These are phyloP conservation scores for Phoxinus dragarum DNA, from an alignment of 2,797 vertebrate species.

Conservation along the genomic window DNA sequence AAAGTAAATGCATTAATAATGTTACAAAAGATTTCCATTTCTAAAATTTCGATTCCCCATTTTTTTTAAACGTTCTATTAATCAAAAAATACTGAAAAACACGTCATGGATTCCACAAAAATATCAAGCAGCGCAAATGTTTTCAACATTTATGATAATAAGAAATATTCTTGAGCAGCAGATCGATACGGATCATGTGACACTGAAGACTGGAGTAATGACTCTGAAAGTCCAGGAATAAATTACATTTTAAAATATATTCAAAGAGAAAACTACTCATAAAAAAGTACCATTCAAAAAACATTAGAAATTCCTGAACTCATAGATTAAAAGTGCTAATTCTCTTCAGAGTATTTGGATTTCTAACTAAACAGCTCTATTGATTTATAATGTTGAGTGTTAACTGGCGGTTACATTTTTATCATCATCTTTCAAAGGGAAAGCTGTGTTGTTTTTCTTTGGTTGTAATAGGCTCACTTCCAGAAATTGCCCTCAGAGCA, in stretches of 20 bases:
- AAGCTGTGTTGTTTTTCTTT: slow-evolving; percentile 53
- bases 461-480: slow-evolving; percentile 49
- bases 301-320: background rate
- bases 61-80: background rate
- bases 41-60: no score
- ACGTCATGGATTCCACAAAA: background rate
- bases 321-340: background rate
- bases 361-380: slow-evolving; percentile 13
- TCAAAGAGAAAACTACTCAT: background rate
- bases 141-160: no score
- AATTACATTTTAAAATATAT: background rate
- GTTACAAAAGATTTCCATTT: background rate
- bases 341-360: background rate
- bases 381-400: slow-evolving; percentile 9
- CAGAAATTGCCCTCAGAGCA: slow-evolving; percentile 58
- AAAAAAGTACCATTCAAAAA: background rate
- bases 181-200: background rate
- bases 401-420: slow-evolving; percentile 17
- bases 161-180: no score
- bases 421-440: slow-evolving; percentile 25
- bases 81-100: background rate
- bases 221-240: background rate
- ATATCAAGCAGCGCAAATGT: no score
- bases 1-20: background rate
- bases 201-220: background rate